Base-by-base conservation (phyloP, 2,888 invertebrate species). In the Xylota sylvarum region DNA sequence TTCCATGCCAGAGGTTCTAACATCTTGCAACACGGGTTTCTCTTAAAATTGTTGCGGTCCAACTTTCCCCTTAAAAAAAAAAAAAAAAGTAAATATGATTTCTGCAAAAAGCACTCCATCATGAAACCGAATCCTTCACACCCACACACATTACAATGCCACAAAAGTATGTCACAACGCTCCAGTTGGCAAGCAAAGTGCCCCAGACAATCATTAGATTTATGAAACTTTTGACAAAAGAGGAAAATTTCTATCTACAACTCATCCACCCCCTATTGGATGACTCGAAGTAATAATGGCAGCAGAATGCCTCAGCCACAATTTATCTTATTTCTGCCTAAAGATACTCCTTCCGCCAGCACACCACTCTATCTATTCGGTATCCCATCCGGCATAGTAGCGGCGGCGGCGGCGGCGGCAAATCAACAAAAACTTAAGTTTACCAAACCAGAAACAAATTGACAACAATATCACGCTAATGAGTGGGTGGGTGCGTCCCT, bases 381-480 rank as follows among this genome's bases (percentile, higher is more conserved):
- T 32, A 52, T 35, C 46, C 23, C 32, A 55, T 12, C n/a, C 27
- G 46, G 14, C 9, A n/a, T 27, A 23, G 35, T 46, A 32, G 32
- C 17, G 32, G 12, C 43, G n/a, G n/a, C 32, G 40, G 19, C 23
- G 56, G 48, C 19, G 14, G 35, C 46, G 19, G 56, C 56, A 79
- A 64, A 72, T 72, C 72, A 72, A 72, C 50, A 23, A 60, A 62
- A 73, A 52, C 79, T 65, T 40, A 73, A 72, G 73, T 73, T 65
- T 73, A 23, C 67, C 43, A 74, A 50, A 52, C 65, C 60, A 67
- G 58, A 73, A 80, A 80, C 65, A 80, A 80, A 80, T 80, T 67
- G 80, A 80, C 80, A 67, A 80, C 80, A 74, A 67, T 80, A 73
- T 74, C 52, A 67, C 50, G 67, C 80, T 80, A 80, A 80, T 80